Conservation (phyloP, 2,888 invertebrate genomes). For the Crematogaster levior region DNA sequence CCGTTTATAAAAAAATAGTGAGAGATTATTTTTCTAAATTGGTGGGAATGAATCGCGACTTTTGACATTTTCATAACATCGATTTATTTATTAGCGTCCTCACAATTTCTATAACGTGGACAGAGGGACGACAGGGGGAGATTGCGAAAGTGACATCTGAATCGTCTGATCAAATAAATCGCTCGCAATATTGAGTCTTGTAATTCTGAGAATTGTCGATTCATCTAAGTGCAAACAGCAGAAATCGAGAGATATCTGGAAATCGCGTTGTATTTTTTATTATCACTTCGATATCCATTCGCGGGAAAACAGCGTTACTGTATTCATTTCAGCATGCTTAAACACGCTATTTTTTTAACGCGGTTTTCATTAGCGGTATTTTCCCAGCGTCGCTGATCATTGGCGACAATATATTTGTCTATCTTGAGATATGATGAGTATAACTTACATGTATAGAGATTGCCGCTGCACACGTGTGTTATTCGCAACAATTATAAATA, state of each 20-base stretch:
- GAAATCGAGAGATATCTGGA: slow-evolving; percentile 29
- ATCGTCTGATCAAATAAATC: slow-evolving; percentile 43
- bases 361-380: slow-evolving; percentile 50
- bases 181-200: slow-evolving; percentile 23
- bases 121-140: neutral
- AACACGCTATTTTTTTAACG: slow-evolving; percentile 50
- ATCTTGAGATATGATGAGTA: slow-evolving; percentile 45
- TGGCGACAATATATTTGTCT: slow-evolving; percentile 51
- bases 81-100: neutral
- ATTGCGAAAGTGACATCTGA: neutral
- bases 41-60: too few species aligned
- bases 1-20: neutral
- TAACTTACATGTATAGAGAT: slow-evolving; percentile 23
- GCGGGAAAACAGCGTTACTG: slow-evolving; percentile 41
- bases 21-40: neutral
- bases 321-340: slow-evolving; percentile 52
- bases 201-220: slow-evolving; percentile 31
- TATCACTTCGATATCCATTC: slow-evolving; percentile 49
- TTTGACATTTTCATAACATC: neutral
- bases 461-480: neutral
- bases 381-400: slow-evolving; percentile 32
- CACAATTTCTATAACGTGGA: neutral
- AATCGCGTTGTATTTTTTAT: slow-evolving; percentile 40
- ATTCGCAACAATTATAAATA: slow-evolving; percentile 27
- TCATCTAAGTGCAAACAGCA: slow-evolving; percentile 44